Evolutionary conservation across 2,888 invertebrate species (phyloP), one percentile per base, ranked within the genome.

Genomic region (Pilophorus perplexus): DNA sequence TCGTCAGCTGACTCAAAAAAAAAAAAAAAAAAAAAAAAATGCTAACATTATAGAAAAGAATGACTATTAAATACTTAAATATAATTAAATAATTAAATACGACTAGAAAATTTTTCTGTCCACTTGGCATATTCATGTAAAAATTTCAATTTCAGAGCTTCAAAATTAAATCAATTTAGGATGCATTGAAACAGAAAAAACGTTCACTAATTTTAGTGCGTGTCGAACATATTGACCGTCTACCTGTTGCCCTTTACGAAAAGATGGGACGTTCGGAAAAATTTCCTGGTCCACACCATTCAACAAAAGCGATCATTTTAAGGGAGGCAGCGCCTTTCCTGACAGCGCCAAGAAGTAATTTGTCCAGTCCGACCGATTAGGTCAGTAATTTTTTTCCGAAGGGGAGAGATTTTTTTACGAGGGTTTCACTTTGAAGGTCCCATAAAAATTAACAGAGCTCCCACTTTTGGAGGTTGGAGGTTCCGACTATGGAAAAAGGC

Each of bases 341-440:
- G 62, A 62, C 62, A 62, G 62, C 38, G 23, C 62, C 48, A 33
- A 3, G 22, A 62, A 62, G 62, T 62, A 62, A 62, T 62, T 62
- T 62, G 62, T 62, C 62, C 46, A 46, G n/a, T 23, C 62, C 38
- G 33, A 14, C 33, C 46, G 62, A 62, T 62, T 62, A 62, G 48
- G 33, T 28, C 44, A 48, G 28, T 48, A 48, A 48, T 62, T 62
- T 62, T 62, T 62, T 22, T n/a, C n/a, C n/a, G 62, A 23, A 2
- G 52, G 48, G 18, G 12, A 33, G 12, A 33, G 33, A 8, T 33
- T 33, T 33, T 33, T 33, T 33, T 33, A 27, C 59, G 16, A n/a
- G n/a, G n/a, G 27, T n/a, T 14, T 44, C 28, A 33, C 16, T 57
- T 16, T 14, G 48, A 62, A 52, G 18, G 33, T 23, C 12, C 62